phyloP scores from a whole-genome alignment of 2,113 vertebrate species.

The Nematolebias whitei region DNA sequence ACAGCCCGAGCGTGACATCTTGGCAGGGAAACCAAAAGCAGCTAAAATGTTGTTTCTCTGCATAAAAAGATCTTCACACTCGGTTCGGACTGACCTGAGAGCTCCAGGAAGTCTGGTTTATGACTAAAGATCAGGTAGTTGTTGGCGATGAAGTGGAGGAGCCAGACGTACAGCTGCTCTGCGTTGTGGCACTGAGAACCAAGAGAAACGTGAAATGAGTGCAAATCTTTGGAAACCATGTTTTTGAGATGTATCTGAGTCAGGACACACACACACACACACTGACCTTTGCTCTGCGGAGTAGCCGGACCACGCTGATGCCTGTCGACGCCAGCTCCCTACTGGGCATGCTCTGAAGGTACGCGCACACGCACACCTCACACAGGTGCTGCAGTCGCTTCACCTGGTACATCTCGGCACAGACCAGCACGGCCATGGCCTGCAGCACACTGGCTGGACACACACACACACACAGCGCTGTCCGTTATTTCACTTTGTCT shows the following conservation, averaged over 20 bases:
- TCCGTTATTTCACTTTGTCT: not conserved
- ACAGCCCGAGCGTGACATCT: no score
- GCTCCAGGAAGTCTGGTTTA: constrained; percentile 96
- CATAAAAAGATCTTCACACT: no score
- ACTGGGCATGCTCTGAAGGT: constrained; percentile 96
- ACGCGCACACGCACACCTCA: constrained; percentile 92
- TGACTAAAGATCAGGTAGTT: constrained; percentile 99
- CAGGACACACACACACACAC: no score
- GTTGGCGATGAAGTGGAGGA: constrained; percentile 97
- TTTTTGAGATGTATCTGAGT: no score
- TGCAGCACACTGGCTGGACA: constrained; percentile 90
- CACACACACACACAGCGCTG: constrained; percentile 45
- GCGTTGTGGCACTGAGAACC: constrained; percentile 91
- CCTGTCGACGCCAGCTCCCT: constrained; percentile 90
- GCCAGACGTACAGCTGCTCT: constrained; percentile 93
- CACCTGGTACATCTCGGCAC: constrained; percentile 98
- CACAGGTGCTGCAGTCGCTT: constrained; percentile 95
- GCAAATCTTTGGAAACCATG: not conserved
- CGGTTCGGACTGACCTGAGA: constrained; percentile 86
- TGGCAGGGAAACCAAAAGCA: no score
- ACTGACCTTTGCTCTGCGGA: constrained; percentile 92
- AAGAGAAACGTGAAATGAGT: no score
- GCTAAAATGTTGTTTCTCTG: no score
- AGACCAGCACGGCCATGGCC: constrained; percentile 96
- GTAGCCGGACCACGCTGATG: constrained; percentile 89